A percentile compares a stretch with the other conserved stretches of the same genome.
phyloP scores from a whole-genome alignment of 2,113 vertebrate genomes.

The Girardinichthys multiradiatus region DNA sequence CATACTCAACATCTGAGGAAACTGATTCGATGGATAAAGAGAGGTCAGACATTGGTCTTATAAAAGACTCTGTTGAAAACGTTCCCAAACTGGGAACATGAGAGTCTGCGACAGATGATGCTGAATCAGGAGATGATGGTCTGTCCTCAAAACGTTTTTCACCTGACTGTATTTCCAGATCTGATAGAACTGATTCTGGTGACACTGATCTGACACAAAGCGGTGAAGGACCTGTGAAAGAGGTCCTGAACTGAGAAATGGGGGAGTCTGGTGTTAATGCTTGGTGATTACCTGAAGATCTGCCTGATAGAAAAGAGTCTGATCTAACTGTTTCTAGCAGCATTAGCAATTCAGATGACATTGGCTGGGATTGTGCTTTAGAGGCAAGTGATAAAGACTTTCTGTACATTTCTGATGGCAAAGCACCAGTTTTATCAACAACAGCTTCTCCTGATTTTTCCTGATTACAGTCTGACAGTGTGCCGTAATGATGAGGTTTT shows the following conservation, averaged over 20 bases:
- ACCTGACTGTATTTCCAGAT: slow-evolving; percentile 33
- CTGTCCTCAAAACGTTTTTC: slow-evolving; percentile 22
- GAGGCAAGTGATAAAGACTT: slow-evolving; percentile 49
- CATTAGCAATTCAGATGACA: slow-evolving; percentile 28
- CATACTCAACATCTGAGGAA: slow-evolving; percentile 35
- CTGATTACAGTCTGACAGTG: not conserved
- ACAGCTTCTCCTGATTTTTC: not conserved
- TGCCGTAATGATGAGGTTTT: slow-evolving; percentile 21
- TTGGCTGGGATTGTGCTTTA: slow-evolving; percentile 31
- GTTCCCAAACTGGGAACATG: slow-evolving; percentile 39
- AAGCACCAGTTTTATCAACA: not conserved
- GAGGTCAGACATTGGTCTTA: not conserved
- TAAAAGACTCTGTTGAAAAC: slow-evolving; percentile 7
- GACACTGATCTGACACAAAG: slow-evolving; percentile 45
- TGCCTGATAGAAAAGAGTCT: slow-evolving; percentile 38
- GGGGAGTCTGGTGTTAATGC: slow-evolving; percentile 61
- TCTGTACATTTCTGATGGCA: not conserved
- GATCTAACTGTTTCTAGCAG: slow-evolving; percentile 4
- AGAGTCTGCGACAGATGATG: slow-evolving; percentile 38
- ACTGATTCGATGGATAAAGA: slow-evolving; percentile 55
- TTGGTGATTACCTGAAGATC: slow-evolving; percentile 33
- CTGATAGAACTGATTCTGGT: slow-evolving; percentile 35
- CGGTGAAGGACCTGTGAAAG: not conserved
- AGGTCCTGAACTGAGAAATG: slow-evolving; percentile 25
- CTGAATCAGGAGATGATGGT: slow-evolving; percentile 57